Conservation (phyloP, 2,888 invertebrate species). For the Automeris io region DNA sequence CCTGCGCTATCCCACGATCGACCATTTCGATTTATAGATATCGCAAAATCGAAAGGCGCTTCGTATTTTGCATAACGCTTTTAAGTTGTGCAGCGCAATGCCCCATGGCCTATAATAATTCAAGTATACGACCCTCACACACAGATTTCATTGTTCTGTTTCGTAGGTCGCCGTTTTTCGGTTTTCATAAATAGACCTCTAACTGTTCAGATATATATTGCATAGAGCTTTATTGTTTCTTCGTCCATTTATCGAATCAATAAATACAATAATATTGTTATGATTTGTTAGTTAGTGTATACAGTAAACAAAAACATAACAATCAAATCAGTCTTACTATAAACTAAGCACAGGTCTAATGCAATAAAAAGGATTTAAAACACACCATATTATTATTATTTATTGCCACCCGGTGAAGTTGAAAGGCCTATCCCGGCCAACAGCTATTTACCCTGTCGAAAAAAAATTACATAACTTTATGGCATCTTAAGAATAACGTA, state of each 20-base stretch:
- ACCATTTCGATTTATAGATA: constrained; percentile 65
- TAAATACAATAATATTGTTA: no score
- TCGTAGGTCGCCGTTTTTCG: constrained; percentile 22
- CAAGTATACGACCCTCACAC: constrained; percentile 26
- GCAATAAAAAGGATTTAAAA: neutral
- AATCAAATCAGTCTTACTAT: neutral
- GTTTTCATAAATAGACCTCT: constrained; percentile 15
- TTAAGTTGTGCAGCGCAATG: constrained; percentile 58
- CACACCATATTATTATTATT: neutral
- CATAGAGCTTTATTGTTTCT: neutral
- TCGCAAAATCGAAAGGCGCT: constrained; percentile 67
- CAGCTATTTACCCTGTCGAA: no score
- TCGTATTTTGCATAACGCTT: constrained; percentile 70
- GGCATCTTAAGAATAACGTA: neutral
- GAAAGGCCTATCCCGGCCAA: no score
- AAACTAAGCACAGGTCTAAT: neutral
- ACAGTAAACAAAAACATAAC: neutral
- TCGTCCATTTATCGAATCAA: no score
- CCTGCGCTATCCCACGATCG: constrained; percentile 67
- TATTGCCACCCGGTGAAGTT: no score
- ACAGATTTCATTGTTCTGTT: constrained; percentile 18
- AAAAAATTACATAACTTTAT: neutral
- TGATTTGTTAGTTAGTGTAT: no score
- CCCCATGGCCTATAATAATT: constrained; percentile 46
- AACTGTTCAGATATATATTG: neutral